A percentile compares a stretch with the other conserved stretches of the same genome.
phyloP scores from a whole-genome alignment of 1,140 invertebrate species.

The Epicauta chinensis region DNA sequence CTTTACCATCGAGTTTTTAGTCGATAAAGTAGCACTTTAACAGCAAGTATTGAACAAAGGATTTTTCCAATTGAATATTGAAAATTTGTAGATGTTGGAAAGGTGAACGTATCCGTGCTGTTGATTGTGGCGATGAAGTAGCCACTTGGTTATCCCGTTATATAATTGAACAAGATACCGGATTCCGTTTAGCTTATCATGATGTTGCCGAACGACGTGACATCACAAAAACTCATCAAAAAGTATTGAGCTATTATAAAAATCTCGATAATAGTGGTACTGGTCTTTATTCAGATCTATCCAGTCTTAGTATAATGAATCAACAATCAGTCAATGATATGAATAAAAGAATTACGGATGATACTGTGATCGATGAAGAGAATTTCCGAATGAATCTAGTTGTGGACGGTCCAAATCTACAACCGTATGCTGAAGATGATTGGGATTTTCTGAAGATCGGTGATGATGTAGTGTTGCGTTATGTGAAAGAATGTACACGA shows the following conservation, averaged over 20 bases:
- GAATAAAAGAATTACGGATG: slow-evolving; percentile 51
- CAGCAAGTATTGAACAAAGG: too few relatives aligned
- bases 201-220: slow-evolving; percentile 39
- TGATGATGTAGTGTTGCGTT: slow-evolving; percentile 49
- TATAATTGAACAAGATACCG: slow-evolving; percentile 49
- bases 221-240: slow-evolving; percentile 27
- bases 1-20: too few relatives aligned
- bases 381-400: slow-evolving; percentile 65
- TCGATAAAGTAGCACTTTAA: too few relatives aligned
- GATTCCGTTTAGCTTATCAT: slow-evolving; percentile 53
- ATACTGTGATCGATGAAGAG: slow-evolving; percentile 45
- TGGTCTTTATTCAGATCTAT: slow-evolving; percentile 32
- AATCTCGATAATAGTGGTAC: slow-evolving; percentile 26
- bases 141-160: slow-evolving; percentile 56
- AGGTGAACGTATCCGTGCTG: slow-evolving; percentile 43
- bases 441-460: slow-evolving; percentile 69
- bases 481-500: slow-evolving; percentile 58
- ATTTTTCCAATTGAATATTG: neutral
- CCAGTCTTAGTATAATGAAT: slow-evolving; percentile 48
- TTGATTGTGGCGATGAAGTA: slow-evolving; percentile 56
- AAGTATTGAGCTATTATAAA: slow-evolving; percentile 26
- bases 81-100: slow-evolving; percentile 16
- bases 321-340: slow-evolving; percentile 57
- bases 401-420: slow-evolving; percentile 48
- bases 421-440: slow-evolving; percentile 58